These are phyloP conservation scores for Prunella strophiata DNA, from an alignment of 2,797 vertebrate species.

Conservation along the genomic window DNA sequence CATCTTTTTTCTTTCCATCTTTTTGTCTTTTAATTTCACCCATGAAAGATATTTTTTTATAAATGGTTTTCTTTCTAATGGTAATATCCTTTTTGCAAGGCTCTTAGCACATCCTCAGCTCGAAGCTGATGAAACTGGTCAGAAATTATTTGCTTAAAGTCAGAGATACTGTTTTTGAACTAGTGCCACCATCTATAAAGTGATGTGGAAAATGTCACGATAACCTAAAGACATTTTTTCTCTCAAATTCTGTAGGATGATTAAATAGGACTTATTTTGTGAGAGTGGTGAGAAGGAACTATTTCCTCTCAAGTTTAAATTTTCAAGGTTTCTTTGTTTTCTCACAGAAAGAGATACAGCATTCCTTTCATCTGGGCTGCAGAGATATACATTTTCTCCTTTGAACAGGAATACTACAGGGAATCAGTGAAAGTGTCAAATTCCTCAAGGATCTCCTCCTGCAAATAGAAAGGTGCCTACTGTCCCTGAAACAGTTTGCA, in stretches of 20 bases:
- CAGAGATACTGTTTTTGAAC: conserved; percentile 7
- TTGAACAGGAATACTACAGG: not conserved
- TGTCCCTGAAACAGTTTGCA: not conserved
- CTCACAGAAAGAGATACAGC: not conserved
- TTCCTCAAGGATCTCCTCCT: not conserved
- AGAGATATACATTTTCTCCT: not conserved
- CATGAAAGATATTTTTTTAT: not conserved
- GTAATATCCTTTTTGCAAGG: not conserved
- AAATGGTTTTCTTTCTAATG: not conserved
- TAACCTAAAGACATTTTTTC: conserved; percentile 6
- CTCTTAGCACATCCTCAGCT: not conserved
- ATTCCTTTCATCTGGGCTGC: not conserved
- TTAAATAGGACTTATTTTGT: not conserved
- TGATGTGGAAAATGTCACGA: conserved; percentile 14
- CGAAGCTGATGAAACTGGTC: not conserved
- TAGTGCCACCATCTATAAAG: not conserved
- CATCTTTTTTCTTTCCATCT: not conserved
- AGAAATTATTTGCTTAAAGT: conserved; percentile 10
- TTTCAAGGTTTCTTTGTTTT: not conserved
- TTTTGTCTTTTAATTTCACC: not conserved
- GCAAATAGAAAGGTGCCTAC: not conserved
- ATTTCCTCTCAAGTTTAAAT: not conserved
- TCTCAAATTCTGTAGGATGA: not conserved
- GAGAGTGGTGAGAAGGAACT: not conserved
- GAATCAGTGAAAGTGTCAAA: not conserved